These are phyloP conservation scores for Cerastoderma edule DNA, from an alignment of 2,888 invertebrate species.

Conservation along the genomic window DNA sequence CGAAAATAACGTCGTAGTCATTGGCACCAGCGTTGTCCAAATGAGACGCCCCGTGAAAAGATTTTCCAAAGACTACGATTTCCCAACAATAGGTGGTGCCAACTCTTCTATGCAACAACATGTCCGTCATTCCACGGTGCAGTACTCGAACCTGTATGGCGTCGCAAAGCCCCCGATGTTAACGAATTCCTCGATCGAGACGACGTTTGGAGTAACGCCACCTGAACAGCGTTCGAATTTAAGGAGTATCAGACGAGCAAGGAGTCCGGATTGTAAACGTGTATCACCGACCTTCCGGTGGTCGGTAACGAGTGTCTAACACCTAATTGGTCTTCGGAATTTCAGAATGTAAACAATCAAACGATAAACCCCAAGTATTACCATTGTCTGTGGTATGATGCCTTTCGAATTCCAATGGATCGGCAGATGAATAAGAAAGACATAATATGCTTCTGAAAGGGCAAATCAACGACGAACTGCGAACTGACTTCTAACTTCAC, in stretches of 20 bases:
- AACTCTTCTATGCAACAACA: conserved; percentile 19
- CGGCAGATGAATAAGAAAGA: too few relatives aligned
- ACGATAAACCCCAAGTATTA: too few relatives aligned
- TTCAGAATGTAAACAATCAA: too few relatives aligned
- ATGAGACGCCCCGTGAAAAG: background rate
- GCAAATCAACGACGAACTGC: too few relatives aligned
- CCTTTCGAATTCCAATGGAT: too few relatives aligned
- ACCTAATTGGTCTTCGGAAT: too few relatives aligned
- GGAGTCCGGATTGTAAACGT: conserved; percentile 21
- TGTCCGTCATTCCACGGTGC: background rate
- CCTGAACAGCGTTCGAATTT: conserved; percentile 21
- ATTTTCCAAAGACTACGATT: conserved; percentile 11
- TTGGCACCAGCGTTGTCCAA: too few relatives aligned
- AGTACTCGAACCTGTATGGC: conserved; percentile 14
- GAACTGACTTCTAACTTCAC: too few relatives aligned
- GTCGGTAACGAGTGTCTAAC: conserved; percentile 59
- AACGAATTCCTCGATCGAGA: conserved; percentile 30
- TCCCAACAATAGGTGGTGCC: conserved; percentile 15
- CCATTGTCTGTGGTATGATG: too few relatives aligned
- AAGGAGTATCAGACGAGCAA: conserved; percentile 21
- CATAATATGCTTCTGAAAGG: too few relatives aligned
- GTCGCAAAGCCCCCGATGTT: conserved; percentile 2
- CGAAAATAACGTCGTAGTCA: background rate
- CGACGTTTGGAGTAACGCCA: conserved; percentile 37
- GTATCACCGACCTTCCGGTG: conserved; percentile 38